Conservation (phyloP, 1,140 invertebrate species). For the Muscidifurax raptorellus region DNA sequence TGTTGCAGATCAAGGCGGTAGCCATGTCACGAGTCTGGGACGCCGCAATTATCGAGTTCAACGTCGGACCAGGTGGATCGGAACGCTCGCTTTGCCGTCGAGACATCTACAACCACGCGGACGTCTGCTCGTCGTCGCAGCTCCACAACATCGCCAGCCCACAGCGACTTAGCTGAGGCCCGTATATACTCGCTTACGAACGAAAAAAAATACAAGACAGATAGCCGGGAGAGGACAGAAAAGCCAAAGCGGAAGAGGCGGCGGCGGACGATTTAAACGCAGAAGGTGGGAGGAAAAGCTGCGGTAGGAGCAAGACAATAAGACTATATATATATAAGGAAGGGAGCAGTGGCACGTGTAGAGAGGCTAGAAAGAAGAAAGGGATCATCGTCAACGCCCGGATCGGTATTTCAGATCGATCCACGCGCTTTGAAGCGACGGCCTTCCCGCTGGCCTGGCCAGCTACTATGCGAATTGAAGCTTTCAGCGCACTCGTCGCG, state of each 20-base stretch:
- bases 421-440: conserved; percentile 65
- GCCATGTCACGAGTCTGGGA: conserved; percentile 64
- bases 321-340: neutral
- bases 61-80: conserved; percentile 63
- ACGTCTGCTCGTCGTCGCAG: conserved; percentile 22
- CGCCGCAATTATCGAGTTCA: conserved; percentile 60
- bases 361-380: conserved; percentile 8
- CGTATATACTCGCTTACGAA: neutral
- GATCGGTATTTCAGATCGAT: conserved; percentile 66
- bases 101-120: conserved; percentile 5
- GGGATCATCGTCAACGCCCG: conserved; percentile 55
- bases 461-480: conserved; percentile 77
- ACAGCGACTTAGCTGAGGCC: neutral
- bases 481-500: conserved; percentile 73
- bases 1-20: conserved; percentile 47
- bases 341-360: neutral
- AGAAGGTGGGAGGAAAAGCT: conserved; percentile 42
- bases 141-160: conserved; percentile 19
- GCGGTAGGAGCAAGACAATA: neutral
- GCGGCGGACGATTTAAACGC: conserved; percentile 43
- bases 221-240: neutral
- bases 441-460: conserved; percentile 74
- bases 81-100: conserved; percentile 49
- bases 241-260: no score
- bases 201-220: neutral